phyloP scores from a whole-genome alignment of 2,888 invertebrate genomes.

The Brachylomia viminalis region DNA sequence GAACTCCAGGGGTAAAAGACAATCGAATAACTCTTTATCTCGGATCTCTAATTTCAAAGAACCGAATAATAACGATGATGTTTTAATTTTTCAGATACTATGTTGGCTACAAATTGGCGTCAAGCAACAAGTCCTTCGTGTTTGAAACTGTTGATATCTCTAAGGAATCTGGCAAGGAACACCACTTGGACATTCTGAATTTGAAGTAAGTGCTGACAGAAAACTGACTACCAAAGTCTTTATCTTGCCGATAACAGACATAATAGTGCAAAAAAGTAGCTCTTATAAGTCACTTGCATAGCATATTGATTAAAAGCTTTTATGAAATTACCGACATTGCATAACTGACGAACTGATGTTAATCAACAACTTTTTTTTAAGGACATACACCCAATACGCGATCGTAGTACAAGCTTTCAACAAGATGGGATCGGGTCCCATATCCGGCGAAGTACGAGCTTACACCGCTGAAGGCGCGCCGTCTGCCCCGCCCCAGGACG shows the following conservation, averaged over 20 bases:
- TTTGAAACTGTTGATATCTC: constrained; percentile 98
- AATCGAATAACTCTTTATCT: background rate
- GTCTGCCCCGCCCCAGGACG: constrained; percentile 97
- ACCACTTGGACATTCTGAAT: constrained; percentile 95
- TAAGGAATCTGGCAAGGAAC: constrained; percentile 97
- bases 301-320: background rate
- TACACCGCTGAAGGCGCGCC: constrained; percentile 98
- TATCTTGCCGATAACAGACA: background rate
- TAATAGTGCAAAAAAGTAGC: background rate
- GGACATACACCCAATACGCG: constrained; percentile 98
- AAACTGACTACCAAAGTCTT: background rate
- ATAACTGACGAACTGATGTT: background rate
- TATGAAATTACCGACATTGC: background rate
- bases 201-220: constrained; percentile 90
- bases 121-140: constrained; percentile 96
- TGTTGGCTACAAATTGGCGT: constrained; percentile 96
- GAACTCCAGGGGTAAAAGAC: constrained; percentile 92
- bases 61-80: background rate
- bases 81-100: constrained; percentile 93
- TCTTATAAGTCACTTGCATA: background rate
- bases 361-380: constrained; percentile 71
- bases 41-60: background rate
- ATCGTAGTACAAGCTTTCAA: constrained; percentile 98
- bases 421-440: constrained; percentile 97
- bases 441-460: constrained; percentile 96